Conservation (phyloP, 2,888 invertebrate species). For the Seira sanloemensis region DNA sequence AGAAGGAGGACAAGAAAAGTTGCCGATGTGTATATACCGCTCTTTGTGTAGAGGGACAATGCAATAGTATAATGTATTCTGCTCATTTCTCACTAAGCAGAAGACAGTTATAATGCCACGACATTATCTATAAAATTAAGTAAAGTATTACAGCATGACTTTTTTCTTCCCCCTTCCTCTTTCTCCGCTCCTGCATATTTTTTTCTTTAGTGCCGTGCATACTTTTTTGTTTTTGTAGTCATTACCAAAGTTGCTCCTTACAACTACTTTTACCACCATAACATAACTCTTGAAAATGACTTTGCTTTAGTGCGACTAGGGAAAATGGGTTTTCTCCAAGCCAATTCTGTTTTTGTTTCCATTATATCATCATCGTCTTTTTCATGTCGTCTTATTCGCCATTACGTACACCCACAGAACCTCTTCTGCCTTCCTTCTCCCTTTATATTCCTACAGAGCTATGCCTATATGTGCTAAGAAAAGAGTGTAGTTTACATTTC, state of each 20-base stretch:
- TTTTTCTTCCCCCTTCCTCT: slow-evolving; percentile 22
- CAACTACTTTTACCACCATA: slow-evolving; percentile 48
- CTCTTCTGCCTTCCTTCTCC: neutral
- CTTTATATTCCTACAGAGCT: neutral
- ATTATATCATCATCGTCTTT: slow-evolving; percentile 44
- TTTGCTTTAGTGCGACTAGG: slow-evolving; percentile 30
- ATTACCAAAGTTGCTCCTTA: slow-evolving; percentile 41
- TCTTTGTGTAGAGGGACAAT: slow-evolving; percentile 26
- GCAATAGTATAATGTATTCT: slow-evolving; percentile 45
- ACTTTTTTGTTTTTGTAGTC: slow-evolving; percentile 34
- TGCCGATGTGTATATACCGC: neutral
- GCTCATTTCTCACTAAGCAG: slow-evolving; percentile 28
- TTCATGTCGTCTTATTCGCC: slow-evolving; percentile 18
- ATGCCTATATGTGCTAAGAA: neutral
- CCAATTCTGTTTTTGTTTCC: slow-evolving; percentile 51
- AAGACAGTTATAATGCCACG: neutral
- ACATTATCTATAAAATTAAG: neutral
- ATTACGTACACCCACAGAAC: neutral
- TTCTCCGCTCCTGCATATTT: neutral
- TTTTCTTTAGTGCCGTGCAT: slow-evolving; percentile 24
- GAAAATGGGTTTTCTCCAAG: slow-evolving; percentile 21
- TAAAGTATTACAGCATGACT: neutral
- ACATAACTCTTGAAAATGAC: slow-evolving; percentile 54
- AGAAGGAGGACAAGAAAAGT: slow-evolving; percentile 58
- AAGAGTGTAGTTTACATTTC: neutral